phyloP scores from a whole-genome alignment of 2,113 vertebrate species.

The Leucoraja erinaceus region DNA sequence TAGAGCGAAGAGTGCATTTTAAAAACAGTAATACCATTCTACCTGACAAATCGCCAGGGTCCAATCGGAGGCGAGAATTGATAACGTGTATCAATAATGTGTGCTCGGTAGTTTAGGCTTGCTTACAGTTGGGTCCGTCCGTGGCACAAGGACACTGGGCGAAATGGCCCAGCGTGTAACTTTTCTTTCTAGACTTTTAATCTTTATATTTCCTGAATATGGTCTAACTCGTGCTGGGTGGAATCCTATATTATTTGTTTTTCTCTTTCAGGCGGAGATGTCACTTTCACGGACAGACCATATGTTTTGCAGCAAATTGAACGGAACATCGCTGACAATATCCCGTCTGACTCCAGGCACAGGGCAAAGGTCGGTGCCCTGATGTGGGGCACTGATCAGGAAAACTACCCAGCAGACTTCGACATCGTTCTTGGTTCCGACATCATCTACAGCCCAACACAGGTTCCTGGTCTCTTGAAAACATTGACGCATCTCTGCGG shows the following conservation, averaged over 20 bases:
- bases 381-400: not conserved
- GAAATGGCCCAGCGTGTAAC: not conserved
- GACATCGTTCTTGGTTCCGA: not conserved
- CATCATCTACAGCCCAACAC: not conserved
- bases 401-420: not conserved
- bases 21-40: too few relatives aligned
- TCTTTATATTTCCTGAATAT: not conserved
- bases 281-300: not conserved
- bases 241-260: not conserved
- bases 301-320: conserved; percentile 9
- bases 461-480: not conserved
- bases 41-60: too few relatives aligned
- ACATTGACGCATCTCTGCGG: not conserved
- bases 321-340: not conserved
- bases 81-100: too few relatives aligned
- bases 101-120: not conserved
- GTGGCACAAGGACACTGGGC: not conserved
- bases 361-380: not conserved
- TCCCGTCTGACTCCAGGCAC: not conserved
- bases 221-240: not conserved
- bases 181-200: not conserved
- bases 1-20: too few relatives aligned
- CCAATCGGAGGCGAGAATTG: too few relatives aligned
- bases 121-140: not conserved
- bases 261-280: conserved; percentile 1